Percentiles rank a stretch among this genome's conserved stretches.
These are phyloP conservation scores for Corbicula japonica DNA, from an alignment of 2,888 invertebrate genomes.

Conservation along the genomic window DNA sequence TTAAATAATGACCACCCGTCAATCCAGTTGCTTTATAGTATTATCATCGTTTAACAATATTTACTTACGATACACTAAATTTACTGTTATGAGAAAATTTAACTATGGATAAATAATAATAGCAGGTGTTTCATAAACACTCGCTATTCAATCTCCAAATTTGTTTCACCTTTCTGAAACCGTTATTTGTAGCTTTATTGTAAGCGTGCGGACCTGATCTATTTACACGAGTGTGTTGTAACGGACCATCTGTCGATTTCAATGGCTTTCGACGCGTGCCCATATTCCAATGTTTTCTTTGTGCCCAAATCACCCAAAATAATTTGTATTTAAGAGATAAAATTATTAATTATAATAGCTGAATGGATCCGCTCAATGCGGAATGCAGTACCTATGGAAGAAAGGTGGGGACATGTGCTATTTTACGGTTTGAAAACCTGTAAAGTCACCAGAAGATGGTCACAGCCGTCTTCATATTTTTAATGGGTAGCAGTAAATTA, in stretches of 20 bases:
- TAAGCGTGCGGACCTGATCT: constrained; percentile 26
- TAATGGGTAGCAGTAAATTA: too few species aligned
- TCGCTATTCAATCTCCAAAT: constrained; percentile 31
- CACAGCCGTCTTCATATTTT: too few species aligned
- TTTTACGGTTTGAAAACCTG: constrained; percentile 8
- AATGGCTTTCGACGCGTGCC: constrained; percentile 24
- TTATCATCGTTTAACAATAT: constrained; percentile 25
- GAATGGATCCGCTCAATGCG: too few species aligned
- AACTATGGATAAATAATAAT: constrained; percentile 23
- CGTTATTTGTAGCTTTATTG: constrained; percentile 31
- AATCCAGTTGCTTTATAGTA: constrained; percentile 17
- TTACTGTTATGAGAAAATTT: constrained; percentile 40
- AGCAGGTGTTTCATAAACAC: constrained; percentile 53
- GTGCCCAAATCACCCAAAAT: constrained; percentile 29
- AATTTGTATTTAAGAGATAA: constrained; percentile 8
- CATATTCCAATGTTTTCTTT: constrained; percentile 20
- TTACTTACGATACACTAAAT: constrained; percentile 37
- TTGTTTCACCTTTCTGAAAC: constrained; percentile 10
- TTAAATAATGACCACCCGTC: constrained; percentile 17
- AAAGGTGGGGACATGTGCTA: too few species aligned
- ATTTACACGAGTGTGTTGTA: constrained; percentile 44
- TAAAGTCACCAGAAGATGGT: neutral
- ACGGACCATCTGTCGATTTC: constrained; percentile 42
- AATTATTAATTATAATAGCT: constrained; percentile 25
- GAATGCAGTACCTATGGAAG: too few species aligned